Conservation (phyloP, 2,113 vertebrate genomes). For the Dicrurus megarhynchus region DNA sequence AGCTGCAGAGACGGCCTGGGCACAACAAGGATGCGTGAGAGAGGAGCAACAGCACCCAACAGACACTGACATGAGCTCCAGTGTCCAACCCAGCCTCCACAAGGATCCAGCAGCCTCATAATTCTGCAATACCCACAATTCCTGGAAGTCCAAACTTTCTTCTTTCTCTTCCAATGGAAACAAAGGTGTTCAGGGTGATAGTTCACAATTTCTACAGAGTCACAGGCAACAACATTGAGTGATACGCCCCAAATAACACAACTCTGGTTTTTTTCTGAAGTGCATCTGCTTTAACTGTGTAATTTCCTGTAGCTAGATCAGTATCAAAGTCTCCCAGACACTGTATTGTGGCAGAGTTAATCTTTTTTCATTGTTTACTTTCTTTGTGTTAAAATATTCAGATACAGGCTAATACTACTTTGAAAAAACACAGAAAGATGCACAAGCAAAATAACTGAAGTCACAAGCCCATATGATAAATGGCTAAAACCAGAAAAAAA, state of each 20-base stretch:
- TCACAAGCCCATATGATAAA: background rate
- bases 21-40: fast-evolving
- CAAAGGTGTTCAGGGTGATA: background rate
- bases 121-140: background rate
- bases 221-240: background rate
- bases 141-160: background rate
- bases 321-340: background rate
- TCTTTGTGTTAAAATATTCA: background rate
- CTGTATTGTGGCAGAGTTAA: background rate
- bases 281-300: background rate
- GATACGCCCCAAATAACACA: background rate
- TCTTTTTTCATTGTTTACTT: background rate
- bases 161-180: background rate
- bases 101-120: background rate
- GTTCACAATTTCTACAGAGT: background rate
- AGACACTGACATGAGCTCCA: background rate
- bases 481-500: background rate
- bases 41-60: background rate
- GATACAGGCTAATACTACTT: background rate
- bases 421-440: background rate
- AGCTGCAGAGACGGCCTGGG: background rate
- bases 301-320: background rate
- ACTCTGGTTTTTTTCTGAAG: background rate
- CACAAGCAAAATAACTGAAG: background rate
- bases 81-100: fast-evolving